These are phyloP conservation scores for Meteorus sp. DNA, from an alignment of 1,140 invertebrate genomes.

Conservation along the genomic window DNA sequence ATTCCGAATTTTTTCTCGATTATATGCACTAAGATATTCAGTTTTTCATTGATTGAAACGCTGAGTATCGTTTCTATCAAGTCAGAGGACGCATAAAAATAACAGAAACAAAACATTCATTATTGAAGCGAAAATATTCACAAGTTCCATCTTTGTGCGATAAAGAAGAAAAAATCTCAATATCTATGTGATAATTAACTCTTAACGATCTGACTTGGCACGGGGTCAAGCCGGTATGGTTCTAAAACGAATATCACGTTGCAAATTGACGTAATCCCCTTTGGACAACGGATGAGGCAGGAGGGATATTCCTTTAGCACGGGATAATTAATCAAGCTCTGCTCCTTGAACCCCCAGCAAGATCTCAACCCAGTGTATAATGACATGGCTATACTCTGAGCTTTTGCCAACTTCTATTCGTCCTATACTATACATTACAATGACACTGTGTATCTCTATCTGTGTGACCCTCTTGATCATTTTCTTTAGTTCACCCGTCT, in stretches of 20 bases:
- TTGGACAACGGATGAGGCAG: conserved; percentile 59
- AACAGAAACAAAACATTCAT: too few relatives aligned
- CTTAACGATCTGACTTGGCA: conserved; percentile 89
- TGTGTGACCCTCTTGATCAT: background rate
- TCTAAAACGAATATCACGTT: conserved; percentile 80
- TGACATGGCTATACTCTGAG: conserved; percentile 23
- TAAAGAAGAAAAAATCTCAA: conserved; percentile 21
- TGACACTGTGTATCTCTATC: background rate
- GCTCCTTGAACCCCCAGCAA: conserved; percentile 18
- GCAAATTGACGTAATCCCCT: conserved; percentile 71
- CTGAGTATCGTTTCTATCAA: too few relatives aligned
- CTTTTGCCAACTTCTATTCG: conserved; percentile 16
- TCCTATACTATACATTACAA: background rate
- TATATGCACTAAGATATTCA: too few relatives aligned
- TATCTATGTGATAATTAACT: conserved; percentile 29
- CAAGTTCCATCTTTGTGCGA: too few relatives aligned
- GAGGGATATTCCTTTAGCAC: conserved; percentile 66
- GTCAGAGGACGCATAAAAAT: too few relatives aligned
- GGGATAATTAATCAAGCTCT: conserved; percentile 32
- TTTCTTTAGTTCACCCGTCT: too few relatives aligned
- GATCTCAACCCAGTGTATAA: conserved; percentile 9
- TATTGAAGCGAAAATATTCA: too few relatives aligned
- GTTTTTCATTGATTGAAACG: too few relatives aligned
- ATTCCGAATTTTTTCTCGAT: too few relatives aligned
- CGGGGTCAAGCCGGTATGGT: conserved; percentile 77